Conservation (phyloP, 1,140 invertebrate genomes). For the Vanessa tameamea region DNA sequence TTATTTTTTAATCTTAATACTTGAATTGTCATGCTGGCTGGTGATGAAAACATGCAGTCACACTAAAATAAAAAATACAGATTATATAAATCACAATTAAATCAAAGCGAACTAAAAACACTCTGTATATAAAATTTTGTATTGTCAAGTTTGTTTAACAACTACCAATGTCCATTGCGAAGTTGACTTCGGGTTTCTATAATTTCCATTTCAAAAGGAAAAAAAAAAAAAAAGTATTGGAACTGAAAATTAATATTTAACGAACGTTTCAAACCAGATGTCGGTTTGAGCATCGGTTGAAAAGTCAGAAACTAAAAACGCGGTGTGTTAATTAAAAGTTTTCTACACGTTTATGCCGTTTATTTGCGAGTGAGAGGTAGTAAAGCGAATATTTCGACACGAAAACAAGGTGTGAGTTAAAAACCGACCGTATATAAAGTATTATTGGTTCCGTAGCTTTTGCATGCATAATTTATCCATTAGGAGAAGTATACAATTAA, state of each 20-base stretch:
- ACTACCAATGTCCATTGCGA: no score
- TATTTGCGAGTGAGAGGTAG: constrained; percentile 24
- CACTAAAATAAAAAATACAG: no score
- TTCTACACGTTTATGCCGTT: constrained; percentile 22
- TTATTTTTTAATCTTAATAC: no score
- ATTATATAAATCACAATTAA: no score
- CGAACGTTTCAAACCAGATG: constrained; percentile 13
- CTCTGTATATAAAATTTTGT: no score
- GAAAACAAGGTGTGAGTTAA: constrained; percentile 16
- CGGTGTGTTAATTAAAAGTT: constrained; percentile 39
- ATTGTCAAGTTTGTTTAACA: no score
- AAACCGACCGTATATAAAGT: not conserved
- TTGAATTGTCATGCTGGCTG: no score
- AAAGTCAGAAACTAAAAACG: constrained; percentile 28
- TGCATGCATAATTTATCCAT: no score
- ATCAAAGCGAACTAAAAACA: no score
- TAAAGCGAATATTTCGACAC: constrained; percentile 31
- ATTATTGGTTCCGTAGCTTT: not conserved
- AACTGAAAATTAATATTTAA: constrained; percentile 19
- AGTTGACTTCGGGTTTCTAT: not conserved
- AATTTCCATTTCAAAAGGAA: not conserved
- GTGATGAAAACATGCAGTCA: no score
- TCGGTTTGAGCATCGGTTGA: constrained; percentile 1
- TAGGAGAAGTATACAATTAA: no score
- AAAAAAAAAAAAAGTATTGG: not conserved